Evolutionary conservation across 2,797 vertebrate genomes (phyloP), one percentile per base, ranked within the genome.

Genomic region (Dallia pectoralis): DNA sequence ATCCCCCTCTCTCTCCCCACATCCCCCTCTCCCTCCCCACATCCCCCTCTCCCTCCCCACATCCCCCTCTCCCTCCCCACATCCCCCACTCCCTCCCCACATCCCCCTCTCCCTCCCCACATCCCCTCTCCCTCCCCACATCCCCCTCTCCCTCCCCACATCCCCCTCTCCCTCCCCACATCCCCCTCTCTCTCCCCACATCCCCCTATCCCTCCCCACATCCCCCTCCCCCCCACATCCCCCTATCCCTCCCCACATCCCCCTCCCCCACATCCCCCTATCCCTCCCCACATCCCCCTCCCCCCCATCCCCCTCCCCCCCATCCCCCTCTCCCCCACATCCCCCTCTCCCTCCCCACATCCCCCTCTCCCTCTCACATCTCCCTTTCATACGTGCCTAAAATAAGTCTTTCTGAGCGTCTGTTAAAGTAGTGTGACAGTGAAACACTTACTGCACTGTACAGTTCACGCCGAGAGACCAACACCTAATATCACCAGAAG

Each of bases 31-130:
- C 69, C 1, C 63, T 61, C 62, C 2, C 59, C 69, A 49, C 65
- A 40, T 47, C 64, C 0, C 9, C 25, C 63, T 40, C 53, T 74
- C 59, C 70, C 71, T 63, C 51, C 61, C 71, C 74, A 51, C 73
- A 62, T 78, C 71, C 74, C 66, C 71, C 76, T 70, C 75, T 72
- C 53, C 63, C 62, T 48, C 48, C 67, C 64, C 51, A 53, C 40
- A 51, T 33, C 73, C 33, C 65, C 19, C 40, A 15, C 15, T 48
- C 25, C 19, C 67, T 48, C 48, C 67, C 64, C 51, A 53, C 40
- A 51, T 33, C 73, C 33, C 65, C 19, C 40, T 18, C 15, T 48
- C 25, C 19, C 32, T n/a, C 32, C 36, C 4, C 7, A 3, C 33
- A 36, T 3, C 33, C 33, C 33, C 33, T 36, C 33, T 44, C 40